Evolutionary conservation across 2,113 vertebrate genomes (phyloP).

Genomic region (Nicator chloris): DNA sequence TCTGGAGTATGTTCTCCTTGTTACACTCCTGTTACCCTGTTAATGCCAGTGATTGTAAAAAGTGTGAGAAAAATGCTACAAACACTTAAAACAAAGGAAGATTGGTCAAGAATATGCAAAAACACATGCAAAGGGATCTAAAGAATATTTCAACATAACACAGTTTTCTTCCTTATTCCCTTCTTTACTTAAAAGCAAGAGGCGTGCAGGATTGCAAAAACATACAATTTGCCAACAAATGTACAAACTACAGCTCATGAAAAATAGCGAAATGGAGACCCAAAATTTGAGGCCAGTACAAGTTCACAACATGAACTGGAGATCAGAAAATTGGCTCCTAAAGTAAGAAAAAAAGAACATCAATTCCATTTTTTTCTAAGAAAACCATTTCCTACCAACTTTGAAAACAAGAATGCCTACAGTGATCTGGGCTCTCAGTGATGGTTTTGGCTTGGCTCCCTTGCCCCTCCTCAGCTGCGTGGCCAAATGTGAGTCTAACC

Average conservation of each 20-base stretch:
- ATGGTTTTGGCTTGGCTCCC: constrained; percentile 56
- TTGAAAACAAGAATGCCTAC: constrained; percentile 43
- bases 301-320: constrained; percentile 13
- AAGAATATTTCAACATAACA: not conserved
- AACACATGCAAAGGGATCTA: not conserved
- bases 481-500: constrained; percentile 19
- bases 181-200: constrained; percentile 25
- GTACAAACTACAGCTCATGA: constrained; percentile 6
- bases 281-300: constrained; percentile 24
- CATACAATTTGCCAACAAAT: constrained; percentile 16
- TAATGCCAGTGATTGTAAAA: not conserved
- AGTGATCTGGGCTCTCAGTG: constrained; percentile 39
- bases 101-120: not conserved
- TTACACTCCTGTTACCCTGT: not conserved
- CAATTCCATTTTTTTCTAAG: constrained; percentile 8
- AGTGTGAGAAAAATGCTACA: constrained; percentile 9
- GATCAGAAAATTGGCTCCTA: constrained; percentile 35
- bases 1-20: not conserved
- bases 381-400: constrained; percentile 59
- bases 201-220: not conserved
- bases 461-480: constrained; percentile 16
- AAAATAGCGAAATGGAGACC: constrained; percentile 12
- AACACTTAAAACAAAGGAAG: not conserved
- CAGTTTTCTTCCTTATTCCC: not conserved
- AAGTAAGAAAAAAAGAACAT: not conserved